Percentiles rank a stretch among this genome's conserved stretches.
phyloP scores from a whole-genome alignment of 2,888 invertebrate species.

The Philopedon plagiatum region DNA sequence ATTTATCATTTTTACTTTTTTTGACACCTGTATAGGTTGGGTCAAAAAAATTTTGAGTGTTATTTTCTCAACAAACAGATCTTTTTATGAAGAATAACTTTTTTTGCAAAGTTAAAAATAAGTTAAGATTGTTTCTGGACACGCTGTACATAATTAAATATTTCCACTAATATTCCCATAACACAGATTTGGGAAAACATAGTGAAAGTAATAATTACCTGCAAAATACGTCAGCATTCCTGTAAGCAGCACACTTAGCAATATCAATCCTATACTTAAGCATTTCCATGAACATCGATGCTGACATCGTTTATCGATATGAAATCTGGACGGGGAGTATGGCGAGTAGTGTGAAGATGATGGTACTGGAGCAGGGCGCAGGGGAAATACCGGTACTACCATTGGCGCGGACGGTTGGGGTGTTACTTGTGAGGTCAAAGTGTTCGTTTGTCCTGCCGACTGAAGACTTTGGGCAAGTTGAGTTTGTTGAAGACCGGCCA shows the following conservation, averaged over 20 bases:
- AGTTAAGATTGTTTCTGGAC: too few relatives aligned
- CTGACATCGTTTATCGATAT: conserved; percentile 94
- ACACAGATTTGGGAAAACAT: too few relatives aligned
- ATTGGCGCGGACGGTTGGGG: conserved; percentile 80
- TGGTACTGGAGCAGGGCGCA: conserved; percentile 73
- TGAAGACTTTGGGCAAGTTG: conserved; percentile 73
- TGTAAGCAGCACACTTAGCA: conserved; percentile 90
- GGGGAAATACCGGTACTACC: conserved; percentile 91
- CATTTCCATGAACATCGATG: conserved; percentile 98
- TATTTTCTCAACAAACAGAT: too few relatives aligned
- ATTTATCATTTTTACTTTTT: too few relatives aligned
- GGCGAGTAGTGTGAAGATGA: conserved; percentile 86
- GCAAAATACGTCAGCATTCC: conserved; percentile 96
- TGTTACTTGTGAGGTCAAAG: conserved; percentile 72
- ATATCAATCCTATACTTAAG: conserved; percentile 92
- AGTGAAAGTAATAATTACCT: conserved; percentile 73
- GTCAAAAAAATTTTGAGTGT: too few relatives aligned
- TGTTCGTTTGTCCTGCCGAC: conserved; percentile 76
- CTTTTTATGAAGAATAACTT: too few relatives aligned
- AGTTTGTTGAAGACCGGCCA: conserved; percentile 71
- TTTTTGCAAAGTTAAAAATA: too few relatives aligned
- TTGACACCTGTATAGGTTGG: too few relatives aligned
- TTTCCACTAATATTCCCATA: too few relatives aligned
- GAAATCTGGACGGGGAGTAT: conserved; percentile 93
- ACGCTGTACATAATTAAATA: too few relatives aligned